phyloP scores from a whole-genome alignment of 2,888 invertebrate genomes.

The Protonemura montana region DNA sequence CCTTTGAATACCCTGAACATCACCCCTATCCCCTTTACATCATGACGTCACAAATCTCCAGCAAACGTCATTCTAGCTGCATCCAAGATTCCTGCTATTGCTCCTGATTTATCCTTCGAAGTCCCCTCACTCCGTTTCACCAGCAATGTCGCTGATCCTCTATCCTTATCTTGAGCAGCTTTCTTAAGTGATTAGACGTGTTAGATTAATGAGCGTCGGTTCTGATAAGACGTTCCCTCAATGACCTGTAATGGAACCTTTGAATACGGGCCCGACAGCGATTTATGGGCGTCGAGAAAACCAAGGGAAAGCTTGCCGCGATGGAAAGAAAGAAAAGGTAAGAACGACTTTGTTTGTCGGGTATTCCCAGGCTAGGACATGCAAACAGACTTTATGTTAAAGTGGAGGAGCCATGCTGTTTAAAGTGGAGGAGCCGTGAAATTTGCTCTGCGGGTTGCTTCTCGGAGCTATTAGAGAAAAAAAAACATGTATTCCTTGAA shows the following conservation, averaged over 20 bases:
- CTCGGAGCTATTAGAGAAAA: too few relatives aligned
- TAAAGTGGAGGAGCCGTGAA: too few relatives aligned
- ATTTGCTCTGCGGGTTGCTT: too few relatives aligned
- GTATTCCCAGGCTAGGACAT: too few relatives aligned
- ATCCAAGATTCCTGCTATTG: not conserved
- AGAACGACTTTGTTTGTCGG: not conserved
- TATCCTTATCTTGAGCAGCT: not conserved
- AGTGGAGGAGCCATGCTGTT: too few relatives aligned
- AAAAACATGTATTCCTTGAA: too few relatives aligned
- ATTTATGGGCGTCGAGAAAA: not conserved
- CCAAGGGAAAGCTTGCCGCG: not conserved
- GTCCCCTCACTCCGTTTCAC: not conserved
- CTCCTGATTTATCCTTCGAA: not conserved
- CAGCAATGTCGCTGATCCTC: not conserved
- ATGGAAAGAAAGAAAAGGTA: not conserved
- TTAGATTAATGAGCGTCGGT: constrained; percentile 4
- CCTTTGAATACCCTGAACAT: not conserved
- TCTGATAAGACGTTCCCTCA: constrained; percentile 1
- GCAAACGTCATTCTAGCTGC: not conserved
- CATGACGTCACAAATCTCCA: not conserved
- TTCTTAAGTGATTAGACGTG: constrained; percentile 26
- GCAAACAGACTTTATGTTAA: too few relatives aligned
- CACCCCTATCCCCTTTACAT: not conserved
- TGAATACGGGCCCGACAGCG: not conserved
- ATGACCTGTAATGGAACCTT: constrained; percentile 12